Conservation (phyloP, 2,797 vertebrate species). For the Sitta carolinensis region DNA sequence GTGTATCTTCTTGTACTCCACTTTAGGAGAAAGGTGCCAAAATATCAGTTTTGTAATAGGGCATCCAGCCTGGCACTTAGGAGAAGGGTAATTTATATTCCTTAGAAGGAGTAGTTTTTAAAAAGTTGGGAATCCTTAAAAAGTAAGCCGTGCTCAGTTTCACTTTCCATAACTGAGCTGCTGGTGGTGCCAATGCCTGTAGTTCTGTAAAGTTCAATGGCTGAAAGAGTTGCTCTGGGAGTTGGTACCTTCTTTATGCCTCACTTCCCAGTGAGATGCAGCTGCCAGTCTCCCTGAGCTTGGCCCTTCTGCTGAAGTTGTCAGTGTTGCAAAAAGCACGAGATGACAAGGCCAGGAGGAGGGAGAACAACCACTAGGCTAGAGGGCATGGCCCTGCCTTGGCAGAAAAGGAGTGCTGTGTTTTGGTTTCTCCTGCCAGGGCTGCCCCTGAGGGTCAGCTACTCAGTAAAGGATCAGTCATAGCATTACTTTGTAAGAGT, state of each 20-base stretch:
- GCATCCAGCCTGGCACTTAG: neutral
- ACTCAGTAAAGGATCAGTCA: neutral
- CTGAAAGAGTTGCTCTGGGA: neutral
- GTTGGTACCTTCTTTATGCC: rapidly evolving
- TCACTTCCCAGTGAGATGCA: neutral
- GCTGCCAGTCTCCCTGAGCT: neutral
- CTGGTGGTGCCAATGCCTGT: neutral
- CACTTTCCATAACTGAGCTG: neutral
- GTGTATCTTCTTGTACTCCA: rapidly evolving
- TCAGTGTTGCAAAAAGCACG: rapidly evolving
- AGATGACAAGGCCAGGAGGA: neutral
- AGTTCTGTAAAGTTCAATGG: neutral
- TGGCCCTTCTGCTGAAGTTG: neutral
- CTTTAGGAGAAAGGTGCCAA: neutral
- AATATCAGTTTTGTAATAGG: neutral
- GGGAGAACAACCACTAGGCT: neutral
- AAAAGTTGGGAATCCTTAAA: neutral
- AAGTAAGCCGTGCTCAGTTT: neutral
- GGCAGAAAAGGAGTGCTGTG: neutral
- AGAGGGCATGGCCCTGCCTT: neutral
- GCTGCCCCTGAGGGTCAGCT: neutral
- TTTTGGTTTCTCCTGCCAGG: neutral
- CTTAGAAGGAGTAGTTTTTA: neutral
- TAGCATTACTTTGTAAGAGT: neutral
- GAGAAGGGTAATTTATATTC: neutral